A percentile compares a stretch with the other conserved stretches of the same genome.
Evolutionary conservation across 2,113 vertebrate species (phyloP).

Genomic region (Notothenia rossii): DNA sequence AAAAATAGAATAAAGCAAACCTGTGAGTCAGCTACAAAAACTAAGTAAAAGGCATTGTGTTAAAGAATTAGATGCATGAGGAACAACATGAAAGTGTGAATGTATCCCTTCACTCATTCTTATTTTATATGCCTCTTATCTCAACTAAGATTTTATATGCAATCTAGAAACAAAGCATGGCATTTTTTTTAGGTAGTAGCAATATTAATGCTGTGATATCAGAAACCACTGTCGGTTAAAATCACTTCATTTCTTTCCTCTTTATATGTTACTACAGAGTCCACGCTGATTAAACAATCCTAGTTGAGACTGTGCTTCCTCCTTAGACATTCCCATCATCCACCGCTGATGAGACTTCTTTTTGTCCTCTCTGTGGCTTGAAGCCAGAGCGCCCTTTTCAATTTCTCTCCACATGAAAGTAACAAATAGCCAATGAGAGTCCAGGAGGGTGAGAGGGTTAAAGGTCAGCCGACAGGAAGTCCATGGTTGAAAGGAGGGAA

Average conservation of each 20-base stretch:
- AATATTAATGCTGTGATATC: conserved; percentile 25
- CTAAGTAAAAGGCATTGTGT: conserved; percentile 21
- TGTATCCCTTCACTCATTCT: conserved; percentile 55
- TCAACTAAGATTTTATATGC: conserved; percentile 17
- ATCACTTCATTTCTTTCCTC: conserved; percentile 48
- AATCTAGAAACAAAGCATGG: conserved; percentile 38
- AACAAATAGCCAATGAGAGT: conserved; percentile 45
- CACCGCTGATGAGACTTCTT: conserved; percentile 19
- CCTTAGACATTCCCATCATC: conserved; percentile 26
- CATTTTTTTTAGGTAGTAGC: conserved; percentile 21
- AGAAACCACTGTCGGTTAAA: conserved; percentile 21
- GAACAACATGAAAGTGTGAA: conserved; percentile 41
- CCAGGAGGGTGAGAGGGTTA: conserved; percentile 36
- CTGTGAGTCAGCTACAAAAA: conserved; percentile 9
- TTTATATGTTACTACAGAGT: conserved; percentile 39
- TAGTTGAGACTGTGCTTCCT: conserved; percentile 50
- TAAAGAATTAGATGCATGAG: conserved; percentile 38
- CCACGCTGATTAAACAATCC: conserved; percentile 16
- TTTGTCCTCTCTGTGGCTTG: conserved; percentile 35
- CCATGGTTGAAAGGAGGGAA: conserved; percentile 33
- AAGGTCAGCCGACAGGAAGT: conserved; percentile 54
- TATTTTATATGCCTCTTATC: conserved; percentile 41
- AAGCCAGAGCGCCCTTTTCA: conserved; percentile 10
- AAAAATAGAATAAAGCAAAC: conserved; percentile 19
- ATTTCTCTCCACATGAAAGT: conserved; percentile 49